Evolutionary conservation across 2,888 invertebrate species (phyloP).

Genomic region (Perizoma affinitatum): DNA sequence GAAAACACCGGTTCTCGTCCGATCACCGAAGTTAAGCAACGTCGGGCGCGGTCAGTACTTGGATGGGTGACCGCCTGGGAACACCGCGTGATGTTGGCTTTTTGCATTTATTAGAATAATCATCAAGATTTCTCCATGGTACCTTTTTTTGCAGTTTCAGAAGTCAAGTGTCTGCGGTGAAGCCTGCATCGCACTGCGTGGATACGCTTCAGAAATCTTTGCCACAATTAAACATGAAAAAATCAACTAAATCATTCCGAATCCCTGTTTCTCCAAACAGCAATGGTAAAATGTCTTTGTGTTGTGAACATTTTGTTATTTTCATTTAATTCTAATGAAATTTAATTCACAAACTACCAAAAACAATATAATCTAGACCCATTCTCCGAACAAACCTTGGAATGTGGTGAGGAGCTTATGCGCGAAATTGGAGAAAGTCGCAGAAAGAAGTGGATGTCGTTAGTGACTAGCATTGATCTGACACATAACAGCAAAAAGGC

Average conservation of each 20-base stretch:
- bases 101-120: slow-evolving; percentile 49
- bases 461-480: too few species aligned
- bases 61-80: slow-evolving; percentile 80
- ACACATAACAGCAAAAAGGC: too few species aligned
- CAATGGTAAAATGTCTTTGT: slow-evolving; percentile 39
- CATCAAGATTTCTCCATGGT: too few species aligned
- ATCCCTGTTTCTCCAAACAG: slow-evolving; percentile 49
- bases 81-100: slow-evolving; percentile 70
- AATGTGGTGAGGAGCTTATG: too few species aligned
- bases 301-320: slow-evolving; percentile 13
- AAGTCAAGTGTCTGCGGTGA: slow-evolving; percentile 60
- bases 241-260: slow-evolving; percentile 45
- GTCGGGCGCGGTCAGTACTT: slow-evolving; percentile 80
- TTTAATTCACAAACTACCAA: too few species aligned
- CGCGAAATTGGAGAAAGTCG: too few species aligned
- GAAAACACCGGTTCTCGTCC: slow-evolving; percentile 75
- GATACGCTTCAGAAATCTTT: slow-evolving; percentile 69
- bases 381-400: too few species aligned
- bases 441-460: too few species aligned
- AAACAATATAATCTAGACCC: too few species aligned
- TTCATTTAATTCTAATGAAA: slow-evolving; percentile 12
- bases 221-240: slow-evolving; percentile 56
- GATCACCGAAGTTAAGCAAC: slow-evolving; percentile 82
- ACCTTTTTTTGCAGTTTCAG: slow-evolving; percentile 43
- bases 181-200: slow-evolving; percentile 77